Percentiles rank a stretch among this genome's conserved stretches.
Conservation (phyloP, 2,113 vertebrate species). For the Cyanoramphus novaezelandiae region DNA sequence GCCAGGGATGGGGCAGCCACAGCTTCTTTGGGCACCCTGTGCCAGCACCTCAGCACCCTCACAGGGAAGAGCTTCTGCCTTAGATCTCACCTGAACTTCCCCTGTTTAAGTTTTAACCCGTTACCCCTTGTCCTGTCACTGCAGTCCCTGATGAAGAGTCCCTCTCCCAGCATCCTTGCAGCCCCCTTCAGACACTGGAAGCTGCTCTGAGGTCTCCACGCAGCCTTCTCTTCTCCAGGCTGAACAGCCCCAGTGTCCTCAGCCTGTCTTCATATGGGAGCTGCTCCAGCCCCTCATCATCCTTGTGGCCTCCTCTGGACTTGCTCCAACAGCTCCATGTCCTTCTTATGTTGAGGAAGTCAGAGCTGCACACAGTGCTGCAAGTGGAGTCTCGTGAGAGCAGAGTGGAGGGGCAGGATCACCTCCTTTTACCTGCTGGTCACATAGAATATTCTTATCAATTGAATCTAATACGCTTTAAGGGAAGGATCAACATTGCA, state of each 20-base stretch:
- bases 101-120: too few relatives aligned
- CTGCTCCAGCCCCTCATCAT: not conserved
- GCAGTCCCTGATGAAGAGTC: too few relatives aligned
- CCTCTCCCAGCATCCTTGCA: too few relatives aligned
- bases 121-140: too few relatives aligned
- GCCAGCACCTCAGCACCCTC: not conserved
- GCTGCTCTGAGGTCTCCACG: not conserved
- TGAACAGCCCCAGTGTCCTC: not conserved
- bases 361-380: not conserved
- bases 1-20: not conserved
- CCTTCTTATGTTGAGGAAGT: not conserved
- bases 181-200: not conserved
- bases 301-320: not conserved
- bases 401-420: not conserved
- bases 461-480: not conserved
- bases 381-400: not conserved
- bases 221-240: not conserved
- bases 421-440: not conserved
- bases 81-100: too few relatives aligned
- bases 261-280: fast-evolving
- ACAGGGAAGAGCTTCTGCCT: too few relatives aligned
- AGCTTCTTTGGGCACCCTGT: not conserved
- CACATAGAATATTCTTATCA: not conserved
- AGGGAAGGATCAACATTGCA: not conserved
- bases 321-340: not conserved